Evolutionary conservation across 2,113 vertebrate genomes (phyloP), one percentile per base, ranked within the genome.

Genomic region (Aegithalos caudatus): DNA sequence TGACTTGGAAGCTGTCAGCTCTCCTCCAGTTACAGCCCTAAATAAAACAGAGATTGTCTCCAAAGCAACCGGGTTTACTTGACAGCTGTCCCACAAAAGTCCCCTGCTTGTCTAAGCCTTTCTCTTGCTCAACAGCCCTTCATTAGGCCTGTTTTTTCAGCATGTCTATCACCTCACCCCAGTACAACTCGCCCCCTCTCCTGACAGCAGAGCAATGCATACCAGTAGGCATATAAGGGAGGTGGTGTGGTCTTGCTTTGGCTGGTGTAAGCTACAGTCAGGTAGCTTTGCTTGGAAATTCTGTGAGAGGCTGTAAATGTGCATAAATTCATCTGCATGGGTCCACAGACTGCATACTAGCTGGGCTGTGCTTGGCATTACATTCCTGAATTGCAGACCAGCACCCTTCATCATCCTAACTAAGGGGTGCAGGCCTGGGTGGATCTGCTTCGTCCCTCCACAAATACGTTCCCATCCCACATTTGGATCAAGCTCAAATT

Each of bases 101-200:
- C 12, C 20, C 18, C 74, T 47, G 35, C 14, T 31, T 80, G 76
- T 20, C 47, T 14, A 71, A 40, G 35, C 37, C 31, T 56, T 90
- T 76, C 66, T 65, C 17, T 37, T 78, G 25, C 45, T 40, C 3
- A 3, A 14, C 20, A 51, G 40, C 16, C 50, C 71, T 66, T 61
- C 13, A 29, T 65, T 77, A 82, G 57, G n/a, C 45, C 38, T 40
- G 54, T 3, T 81, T 72, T 67, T 42, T 22, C 54, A 31, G 40
- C 25, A 21, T 7, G 2, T 3, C 28, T 28, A 11, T 33, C 2
- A 1, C 45, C n/a, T 48, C 37, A 27, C 24, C 45, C 33, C 0
- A 0, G n/a, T 2, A 31, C 62, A 77, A 23, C 62, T 69, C 1
- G 0, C 4, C 51, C 35, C 14, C 31, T 45, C 23, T 37, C 45